These are phyloP conservation scores for Sandelia bainsii DNA, from an alignment of 2,797 vertebrate species.

Conservation along the genomic window DNA sequence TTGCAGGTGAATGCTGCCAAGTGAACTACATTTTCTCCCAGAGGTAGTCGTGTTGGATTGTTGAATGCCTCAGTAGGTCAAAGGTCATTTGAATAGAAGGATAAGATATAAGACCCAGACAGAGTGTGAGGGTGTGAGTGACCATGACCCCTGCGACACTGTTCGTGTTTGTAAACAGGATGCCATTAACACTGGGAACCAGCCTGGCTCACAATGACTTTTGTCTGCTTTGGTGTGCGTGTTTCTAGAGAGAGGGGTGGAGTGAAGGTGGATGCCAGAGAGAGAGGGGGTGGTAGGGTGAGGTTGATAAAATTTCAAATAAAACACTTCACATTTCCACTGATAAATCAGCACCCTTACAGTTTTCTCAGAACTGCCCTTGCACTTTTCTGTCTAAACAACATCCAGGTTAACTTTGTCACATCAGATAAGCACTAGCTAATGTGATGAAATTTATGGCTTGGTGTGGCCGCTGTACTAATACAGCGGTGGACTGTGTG, in stretches of 20 bases:
- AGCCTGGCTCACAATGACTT: constrained; percentile 82
- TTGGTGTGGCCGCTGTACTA: constrained; percentile 66
- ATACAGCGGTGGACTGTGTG: constrained; percentile 78
- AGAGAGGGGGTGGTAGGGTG: not conserved
- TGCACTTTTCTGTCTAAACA: constrained; percentile 67
- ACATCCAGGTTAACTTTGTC: constrained; percentile 80
- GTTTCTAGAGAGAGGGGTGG: constrained; percentile 7
- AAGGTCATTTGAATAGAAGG: constrained; percentile 79
- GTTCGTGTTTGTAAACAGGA: constrained; percentile 98
- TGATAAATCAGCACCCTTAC: constrained; percentile 71
- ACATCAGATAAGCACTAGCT: constrained; percentile 77
- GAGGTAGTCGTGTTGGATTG: not conserved
- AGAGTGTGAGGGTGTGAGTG: constrained; percentile 82
- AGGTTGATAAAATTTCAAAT: constrained; percentile 71
- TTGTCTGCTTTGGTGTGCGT: constrained; percentile 61
- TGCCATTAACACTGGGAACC: constrained; percentile 96
- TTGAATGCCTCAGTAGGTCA: constrained; percentile 61
- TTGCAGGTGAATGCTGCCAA: constrained; percentile 6
- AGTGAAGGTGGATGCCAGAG: not conserved
- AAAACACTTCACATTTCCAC: constrained; percentile 63
- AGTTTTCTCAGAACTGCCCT: constrained; percentile 58
- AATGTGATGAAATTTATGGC: constrained; percentile 77
- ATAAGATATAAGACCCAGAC: constrained; percentile 72
- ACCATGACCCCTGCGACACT: constrained; percentile 91
- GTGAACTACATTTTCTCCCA: constrained; percentile 22